Conservation (phyloP, 2,113 vertebrate genomes). For the Paracanthobrama guichenoti region DNA sequence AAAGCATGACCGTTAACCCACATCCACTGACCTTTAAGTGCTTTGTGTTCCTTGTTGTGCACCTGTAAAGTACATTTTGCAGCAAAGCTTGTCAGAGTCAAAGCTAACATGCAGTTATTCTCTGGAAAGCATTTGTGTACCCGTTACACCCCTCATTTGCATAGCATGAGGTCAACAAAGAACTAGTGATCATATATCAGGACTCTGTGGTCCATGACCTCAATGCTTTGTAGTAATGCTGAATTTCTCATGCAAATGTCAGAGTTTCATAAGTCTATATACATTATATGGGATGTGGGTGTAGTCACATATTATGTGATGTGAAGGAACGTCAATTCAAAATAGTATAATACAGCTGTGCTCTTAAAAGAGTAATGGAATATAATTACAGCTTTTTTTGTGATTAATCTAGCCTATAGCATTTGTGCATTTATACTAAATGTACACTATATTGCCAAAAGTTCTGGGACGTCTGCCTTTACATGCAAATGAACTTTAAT, state of each 20-base stretch:
- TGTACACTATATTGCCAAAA: too few relatives aligned
- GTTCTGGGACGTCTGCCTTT: too few relatives aligned
- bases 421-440: too few relatives aligned
- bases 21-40: neutral
- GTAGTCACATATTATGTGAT: neutral
- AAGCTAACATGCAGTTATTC: neutral
- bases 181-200: neutral
- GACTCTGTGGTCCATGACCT: neutral
- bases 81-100: neutral
- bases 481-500: too few relatives aligned
- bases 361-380: too few relatives aligned
- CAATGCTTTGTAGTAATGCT: neutral
- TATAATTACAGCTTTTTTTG: too few relatives aligned
- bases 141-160: neutral
- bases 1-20: neutral
- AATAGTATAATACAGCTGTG: too few relatives aligned
- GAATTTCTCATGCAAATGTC: neutral
- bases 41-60: neutral
- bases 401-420: too few relatives aligned
- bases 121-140: neutral
- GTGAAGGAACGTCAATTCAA: neutral
- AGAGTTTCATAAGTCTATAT: neutral
- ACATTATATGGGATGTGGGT: neutral
- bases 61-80: neutral
- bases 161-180: neutral